These are phyloP conservation scores for Hyperoplus lanceolatus DNA, from an alignment of 2,797 vertebrate species.

Conservation along the genomic window DNA sequence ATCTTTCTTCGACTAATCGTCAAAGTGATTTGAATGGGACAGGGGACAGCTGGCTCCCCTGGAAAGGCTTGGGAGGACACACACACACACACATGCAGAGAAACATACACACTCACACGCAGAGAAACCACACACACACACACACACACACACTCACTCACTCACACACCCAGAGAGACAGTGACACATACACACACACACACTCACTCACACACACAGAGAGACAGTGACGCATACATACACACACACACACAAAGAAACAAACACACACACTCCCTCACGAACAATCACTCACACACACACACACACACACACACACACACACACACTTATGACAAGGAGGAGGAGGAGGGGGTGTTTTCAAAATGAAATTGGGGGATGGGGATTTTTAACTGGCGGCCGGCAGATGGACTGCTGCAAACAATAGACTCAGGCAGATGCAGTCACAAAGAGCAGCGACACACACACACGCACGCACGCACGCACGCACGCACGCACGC, in stretches of 20 bases:
- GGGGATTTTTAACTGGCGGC: constrained; percentile 55
- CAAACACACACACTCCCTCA: too few relatives aligned
- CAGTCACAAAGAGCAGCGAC: constrained; percentile 77
- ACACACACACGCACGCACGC: constrained; percentile 27
- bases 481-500: constrained; percentile 39
- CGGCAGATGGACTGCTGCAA: constrained; percentile 84
- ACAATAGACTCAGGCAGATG: constrained; percentile 83
- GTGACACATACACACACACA: background rate
- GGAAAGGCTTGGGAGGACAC: constrained; percentile 28
- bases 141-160: too few relatives aligned
- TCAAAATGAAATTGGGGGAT: background rate
- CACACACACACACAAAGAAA: too few relatives aligned
- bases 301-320: too few relatives aligned
- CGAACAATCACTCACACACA: too few relatives aligned
- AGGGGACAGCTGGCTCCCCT: constrained; percentile 75
- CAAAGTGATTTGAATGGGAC: background rate
- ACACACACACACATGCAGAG: too few relatives aligned
- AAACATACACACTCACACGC: too few relatives aligned
- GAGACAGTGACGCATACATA: background rate
- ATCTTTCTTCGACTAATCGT: too few relatives aligned
- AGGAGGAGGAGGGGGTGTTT: background rate
- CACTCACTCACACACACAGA: background rate
- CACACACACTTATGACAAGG: background rate
- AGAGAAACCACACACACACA: too few relatives aligned
- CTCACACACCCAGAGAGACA: background rate